A percentile compares a stretch with the other conserved stretches of the same genome.
These are phyloP conservation scores for Talpa occidentalis DNA, from an alignment of 2,113 vertebrate species.

Conservation along the genomic window DNA sequence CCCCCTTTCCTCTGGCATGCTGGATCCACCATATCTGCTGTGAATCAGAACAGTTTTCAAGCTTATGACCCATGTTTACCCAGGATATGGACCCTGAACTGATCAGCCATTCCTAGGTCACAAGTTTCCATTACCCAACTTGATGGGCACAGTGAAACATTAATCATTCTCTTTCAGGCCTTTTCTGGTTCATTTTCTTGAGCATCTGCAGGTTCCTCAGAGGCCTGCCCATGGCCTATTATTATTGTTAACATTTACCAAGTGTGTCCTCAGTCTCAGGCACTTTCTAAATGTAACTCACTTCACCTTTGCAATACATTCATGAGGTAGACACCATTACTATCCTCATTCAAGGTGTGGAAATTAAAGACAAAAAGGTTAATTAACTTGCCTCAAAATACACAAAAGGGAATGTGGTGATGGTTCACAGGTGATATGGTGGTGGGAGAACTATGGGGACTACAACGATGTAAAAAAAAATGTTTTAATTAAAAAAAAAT, in stretches of 20 bases:
- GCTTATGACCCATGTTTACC: not conserved
- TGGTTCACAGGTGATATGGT: no score
- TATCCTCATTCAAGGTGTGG: not conserved
- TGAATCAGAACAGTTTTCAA: not conserved
- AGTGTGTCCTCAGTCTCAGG: not conserved
- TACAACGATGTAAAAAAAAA: no score
- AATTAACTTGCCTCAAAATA: not conserved
- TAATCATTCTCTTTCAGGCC: not conserved
- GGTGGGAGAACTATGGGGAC: no score
- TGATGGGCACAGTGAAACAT: not conserved
- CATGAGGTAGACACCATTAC: not conserved
- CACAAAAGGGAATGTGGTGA: not conserved
- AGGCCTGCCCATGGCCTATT: not conserved
- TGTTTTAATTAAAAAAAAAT: not conserved
- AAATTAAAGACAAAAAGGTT: not conserved
- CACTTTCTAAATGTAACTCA: not conserved
- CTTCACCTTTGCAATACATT: not conserved
- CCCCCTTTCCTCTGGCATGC: not conserved
- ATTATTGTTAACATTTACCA: not conserved
- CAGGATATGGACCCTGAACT: not conserved
- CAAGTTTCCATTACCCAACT: not conserved
- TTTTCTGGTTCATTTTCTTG: conserved; percentile 6
- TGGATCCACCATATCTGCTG: not conserved
- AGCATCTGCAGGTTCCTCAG: not conserved
- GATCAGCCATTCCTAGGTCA: not conserved